Conservation (phyloP, 2,888 invertebrate species). For the Xanthia togata region DNA sequence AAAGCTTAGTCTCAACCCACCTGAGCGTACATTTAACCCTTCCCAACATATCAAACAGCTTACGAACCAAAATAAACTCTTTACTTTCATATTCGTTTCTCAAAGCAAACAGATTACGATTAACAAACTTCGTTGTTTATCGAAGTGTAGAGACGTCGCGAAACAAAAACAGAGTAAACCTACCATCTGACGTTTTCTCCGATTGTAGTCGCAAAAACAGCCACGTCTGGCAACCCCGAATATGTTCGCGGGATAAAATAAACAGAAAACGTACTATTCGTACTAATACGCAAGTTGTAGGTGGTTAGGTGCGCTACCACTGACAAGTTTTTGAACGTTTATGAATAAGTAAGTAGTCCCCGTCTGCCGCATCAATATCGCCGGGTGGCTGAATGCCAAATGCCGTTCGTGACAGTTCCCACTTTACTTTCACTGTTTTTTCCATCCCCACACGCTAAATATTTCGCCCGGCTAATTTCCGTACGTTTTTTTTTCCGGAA, state of each 20-base stretch:
- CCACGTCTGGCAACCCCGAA: conserved; percentile 69
- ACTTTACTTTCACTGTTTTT: conserved; percentile 87
- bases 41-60: conserved; percentile 36
- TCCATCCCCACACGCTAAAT: conserved; percentile 75
- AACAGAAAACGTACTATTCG: conserved; percentile 76
- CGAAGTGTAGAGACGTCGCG: conserved; percentile 60
- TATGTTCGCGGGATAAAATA: conserved; percentile 78
- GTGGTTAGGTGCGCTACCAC: conserved; percentile 60
- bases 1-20: conserved; percentile 9
- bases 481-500: conserved; percentile 55
- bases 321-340: conserved; percentile 88
- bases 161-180: conserved; percentile 63
- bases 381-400: conserved; percentile 87
- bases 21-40: conserved; percentile 24
- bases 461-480: conserved; percentile 83
- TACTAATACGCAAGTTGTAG: conserved; percentile 75
- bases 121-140: conserved; percentile 60
- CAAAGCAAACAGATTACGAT: conserved; percentile 47
- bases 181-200: conserved; percentile 60
- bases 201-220: conserved; percentile 70
- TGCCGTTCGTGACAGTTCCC: conserved; percentile 87
- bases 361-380: conserved; percentile 89
- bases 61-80: conserved; percentile 40
- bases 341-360: conserved; percentile 87
- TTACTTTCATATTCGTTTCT: conserved; percentile 36